phyloP scores from a whole-genome alignment of 2,113 vertebrate genomes.

The Leptosomus discolor region DNA sequence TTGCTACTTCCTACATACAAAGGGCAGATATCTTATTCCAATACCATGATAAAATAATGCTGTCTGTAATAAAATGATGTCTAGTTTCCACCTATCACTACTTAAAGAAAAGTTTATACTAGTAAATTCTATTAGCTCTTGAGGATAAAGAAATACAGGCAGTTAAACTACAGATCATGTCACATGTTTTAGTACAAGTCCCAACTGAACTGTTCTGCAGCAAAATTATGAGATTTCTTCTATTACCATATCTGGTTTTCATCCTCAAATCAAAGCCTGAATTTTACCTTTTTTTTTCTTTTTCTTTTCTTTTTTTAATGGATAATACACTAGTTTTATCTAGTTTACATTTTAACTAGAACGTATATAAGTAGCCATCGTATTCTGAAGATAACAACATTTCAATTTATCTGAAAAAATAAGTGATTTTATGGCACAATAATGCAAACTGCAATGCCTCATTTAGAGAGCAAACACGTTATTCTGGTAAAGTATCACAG shows the following conservation, averaged over 20 bases:
- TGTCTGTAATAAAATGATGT: not conserved
- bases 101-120: not conserved
- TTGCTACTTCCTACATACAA: not conserved
- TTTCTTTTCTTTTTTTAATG: not conserved
- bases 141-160: not conserved
- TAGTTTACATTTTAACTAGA: slow-evolving; percentile 22
- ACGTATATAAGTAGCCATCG: slow-evolving; percentile 23
- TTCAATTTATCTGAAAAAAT: slow-evolving; percentile 40
- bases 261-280: not conserved
- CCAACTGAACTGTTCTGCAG: not conserved
- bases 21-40: not conserved
- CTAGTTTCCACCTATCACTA: not conserved
- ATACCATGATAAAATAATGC: not conserved
- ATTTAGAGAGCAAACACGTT: slow-evolving; percentile 19
- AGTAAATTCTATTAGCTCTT: not conserved
- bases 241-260: not conserved
- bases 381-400: not conserved
- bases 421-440: slow-evolving; percentile 29
- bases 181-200: not conserved
- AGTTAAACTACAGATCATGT: not conserved
- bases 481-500: not conserved
- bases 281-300: not conserved
- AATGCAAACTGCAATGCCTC: slow-evolving; percentile 16
- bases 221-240: not conserved
- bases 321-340: not conserved